Evolutionary conservation across 2,797 vertebrate genomes (phyloP).

Genomic region (Valencia hispanica): DNA sequence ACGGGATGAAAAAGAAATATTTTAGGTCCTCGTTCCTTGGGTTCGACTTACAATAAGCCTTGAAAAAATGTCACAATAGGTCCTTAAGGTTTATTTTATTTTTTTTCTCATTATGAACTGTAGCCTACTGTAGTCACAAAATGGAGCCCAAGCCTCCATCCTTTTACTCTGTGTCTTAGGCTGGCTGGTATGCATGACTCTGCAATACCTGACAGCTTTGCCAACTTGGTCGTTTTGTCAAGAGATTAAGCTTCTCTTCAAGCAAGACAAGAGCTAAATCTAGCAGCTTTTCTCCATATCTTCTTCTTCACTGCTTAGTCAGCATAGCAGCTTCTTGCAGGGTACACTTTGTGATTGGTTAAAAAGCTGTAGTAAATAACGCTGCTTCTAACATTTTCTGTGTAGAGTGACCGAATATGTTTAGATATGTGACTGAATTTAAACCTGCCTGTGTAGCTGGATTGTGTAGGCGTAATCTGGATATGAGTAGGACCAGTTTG

Average conservation of each 20-base stretch:
- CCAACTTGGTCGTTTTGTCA: not conserved
- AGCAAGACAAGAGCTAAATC: not conserved
- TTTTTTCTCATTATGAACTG: no score
- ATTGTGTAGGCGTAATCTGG: no score
- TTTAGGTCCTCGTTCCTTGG: not conserved
- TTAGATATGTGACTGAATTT: no score
- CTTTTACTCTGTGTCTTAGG: not conserved
- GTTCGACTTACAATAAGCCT: not conserved
- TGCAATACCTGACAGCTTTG: not conserved
- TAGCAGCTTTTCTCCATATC: not conserved
- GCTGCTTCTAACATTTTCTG: no score
- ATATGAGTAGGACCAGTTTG: no score
- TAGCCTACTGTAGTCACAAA: not conserved
- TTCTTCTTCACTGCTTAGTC: not conserved
- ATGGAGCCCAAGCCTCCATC: no score
- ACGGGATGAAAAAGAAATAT: accelerated
- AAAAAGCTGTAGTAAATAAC: not conserved
- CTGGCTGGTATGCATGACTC: not conserved
- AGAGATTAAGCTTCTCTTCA: not conserved
- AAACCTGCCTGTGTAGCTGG: no score
- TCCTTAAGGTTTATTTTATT: no score
- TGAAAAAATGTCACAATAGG: not conserved
- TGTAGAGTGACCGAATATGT: no score
- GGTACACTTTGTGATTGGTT: no score
- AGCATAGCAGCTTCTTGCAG: not conserved